A percentile compares a stretch with the other conserved stretches of the same genome.
These are phyloP conservation scores for Drosophila baimaii DNA, from an alignment of 1,140 invertebrate genomes.

Conservation along the genomic window DNA sequence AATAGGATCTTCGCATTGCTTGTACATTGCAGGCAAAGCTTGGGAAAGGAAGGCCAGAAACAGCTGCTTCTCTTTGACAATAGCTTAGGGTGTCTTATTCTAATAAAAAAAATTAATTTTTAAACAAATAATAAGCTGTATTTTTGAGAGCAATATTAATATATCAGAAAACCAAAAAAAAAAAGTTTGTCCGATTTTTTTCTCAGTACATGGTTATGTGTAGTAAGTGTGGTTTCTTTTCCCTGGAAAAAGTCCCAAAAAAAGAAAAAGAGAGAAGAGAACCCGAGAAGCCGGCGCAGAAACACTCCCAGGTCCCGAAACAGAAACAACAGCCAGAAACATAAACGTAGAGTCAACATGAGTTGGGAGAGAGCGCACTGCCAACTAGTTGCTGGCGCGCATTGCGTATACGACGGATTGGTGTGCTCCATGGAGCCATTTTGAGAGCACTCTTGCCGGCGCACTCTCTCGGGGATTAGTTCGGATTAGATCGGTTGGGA, in stretches of 20 bases:
- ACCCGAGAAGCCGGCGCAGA: constrained; percentile 6
- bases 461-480: constrained; percentile 19
- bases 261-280: constrained; percentile 1
- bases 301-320: constrained; percentile 24
- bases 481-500: constrained; percentile 50
- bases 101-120: too few species aligned
- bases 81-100: too few species aligned
- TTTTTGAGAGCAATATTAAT: too few species aligned
- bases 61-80: too few species aligned
- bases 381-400: constrained; percentile 32
- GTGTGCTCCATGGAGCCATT: constrained; percentile 30
- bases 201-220: background rate
- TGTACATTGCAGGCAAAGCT: too few species aligned
- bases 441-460: constrained; percentile 26
- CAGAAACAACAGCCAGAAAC: constrained; percentile 19
- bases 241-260: constrained; percentile 19
- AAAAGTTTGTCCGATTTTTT: background rate
- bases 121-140: too few species aligned
- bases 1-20: too few species aligned
- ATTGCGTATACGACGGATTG: constrained; percentile 52
- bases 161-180: too few species aligned
- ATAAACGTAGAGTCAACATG: constrained; percentile 30
- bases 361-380: constrained; percentile 1
- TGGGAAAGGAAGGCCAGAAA: too few species aligned
- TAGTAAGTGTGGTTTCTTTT: constrained; percentile 17